Base-by-base conservation (phyloP, 2,888 invertebrate species). In the Caenorhabditis parvicauda region DNA sequence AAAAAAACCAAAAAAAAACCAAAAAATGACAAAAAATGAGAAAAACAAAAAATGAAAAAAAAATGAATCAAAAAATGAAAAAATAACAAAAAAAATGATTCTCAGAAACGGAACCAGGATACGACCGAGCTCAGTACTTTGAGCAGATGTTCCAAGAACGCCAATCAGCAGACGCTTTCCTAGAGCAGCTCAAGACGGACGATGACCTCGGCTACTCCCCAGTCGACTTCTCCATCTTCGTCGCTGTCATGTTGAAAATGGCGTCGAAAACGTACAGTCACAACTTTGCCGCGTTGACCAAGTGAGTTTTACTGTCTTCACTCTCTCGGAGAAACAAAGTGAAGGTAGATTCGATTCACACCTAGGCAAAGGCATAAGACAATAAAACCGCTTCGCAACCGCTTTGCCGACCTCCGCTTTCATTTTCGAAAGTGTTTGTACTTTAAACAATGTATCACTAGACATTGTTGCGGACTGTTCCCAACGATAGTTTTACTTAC, bases 261-360 rank as follows among this genome's bases (percentile, higher is more conserved):
- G 96, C 94, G 32, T 90, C 90, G 48, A 98, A 96, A 84, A 94
- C 95, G 74, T 93, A 96, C 82, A 94, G 94, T 59, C 98, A 98
- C 82, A 92, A 93, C 74, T 95, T 96, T 83, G 93, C 96, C 5
- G 96, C 94, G n/a, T 90, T 98, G 67, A 92, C 93, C 39, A 96
- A 95, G 86, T 96, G n/a, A 12, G 49, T 39, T 46, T 19, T 17
- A 9, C 5, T 39, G 37, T n/a, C n/a, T n/a, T n/a, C n/a, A 19
- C 12, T 43, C 24, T n/a, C n/a, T n/a, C n/a, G n/a, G n/a, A n/a
- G n/a, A n/a, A n/a, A 14, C 14, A 22, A 17, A 47, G 12, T n/a
- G 41, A n/a, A 17, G 7, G 41, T 14, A 7, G 41, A n/a, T 7
- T 7, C 41, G 7, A 19, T 17, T 41, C n/a, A n/a, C n/a, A n/a